Evolutionary conservation across 2,797 vertebrate genomes (phyloP).

Genomic region (Rhynchotus rufescens): DNA sequence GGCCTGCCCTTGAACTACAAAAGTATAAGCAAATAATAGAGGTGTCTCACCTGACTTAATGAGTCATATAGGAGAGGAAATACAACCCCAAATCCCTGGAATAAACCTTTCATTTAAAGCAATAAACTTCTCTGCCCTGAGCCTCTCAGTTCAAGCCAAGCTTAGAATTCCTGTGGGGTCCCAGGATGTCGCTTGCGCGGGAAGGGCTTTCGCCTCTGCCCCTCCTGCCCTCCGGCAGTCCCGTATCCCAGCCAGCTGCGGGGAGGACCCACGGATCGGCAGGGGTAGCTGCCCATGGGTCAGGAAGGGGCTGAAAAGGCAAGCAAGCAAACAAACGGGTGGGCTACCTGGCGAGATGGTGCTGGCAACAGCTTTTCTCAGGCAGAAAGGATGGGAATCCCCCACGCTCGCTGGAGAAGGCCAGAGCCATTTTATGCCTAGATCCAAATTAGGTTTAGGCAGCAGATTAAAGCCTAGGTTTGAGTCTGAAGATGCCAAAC

Average conservation of each 20-base stretch:
- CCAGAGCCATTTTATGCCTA: background rate
- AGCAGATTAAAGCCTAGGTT: background rate
- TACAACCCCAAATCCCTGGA: background rate
- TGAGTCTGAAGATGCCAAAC: constrained; percentile 35
- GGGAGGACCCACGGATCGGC: background rate
- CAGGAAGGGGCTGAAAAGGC: background rate
- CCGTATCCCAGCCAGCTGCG: background rate
- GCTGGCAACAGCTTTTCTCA: background rate
- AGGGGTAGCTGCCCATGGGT: background rate
- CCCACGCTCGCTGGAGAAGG: constrained; percentile 11
- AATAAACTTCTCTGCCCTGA: background rate
- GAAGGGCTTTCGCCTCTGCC: background rate
- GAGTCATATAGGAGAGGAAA: constrained; percentile 44
- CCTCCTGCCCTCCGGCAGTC: background rate
- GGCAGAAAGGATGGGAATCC: constrained; percentile 14
- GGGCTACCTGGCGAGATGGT: constrained; percentile 4
- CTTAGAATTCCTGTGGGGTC: background rate
- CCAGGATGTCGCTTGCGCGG: background rate
- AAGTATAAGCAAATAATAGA: constrained; percentile 39
- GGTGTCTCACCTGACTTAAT: constrained; percentile 41
- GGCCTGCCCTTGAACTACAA: constrained; percentile 16
- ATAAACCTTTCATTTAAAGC: constrained; percentile 3
- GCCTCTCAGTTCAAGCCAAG: background rate
- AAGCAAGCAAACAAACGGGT: constrained; percentile 11
- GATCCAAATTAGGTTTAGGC: constrained; percentile 1